Percentiles rank a stretch among this genome's conserved stretches.
Conservation (phyloP, 1,140 invertebrate species). For the Drosophila guanche region DNA sequence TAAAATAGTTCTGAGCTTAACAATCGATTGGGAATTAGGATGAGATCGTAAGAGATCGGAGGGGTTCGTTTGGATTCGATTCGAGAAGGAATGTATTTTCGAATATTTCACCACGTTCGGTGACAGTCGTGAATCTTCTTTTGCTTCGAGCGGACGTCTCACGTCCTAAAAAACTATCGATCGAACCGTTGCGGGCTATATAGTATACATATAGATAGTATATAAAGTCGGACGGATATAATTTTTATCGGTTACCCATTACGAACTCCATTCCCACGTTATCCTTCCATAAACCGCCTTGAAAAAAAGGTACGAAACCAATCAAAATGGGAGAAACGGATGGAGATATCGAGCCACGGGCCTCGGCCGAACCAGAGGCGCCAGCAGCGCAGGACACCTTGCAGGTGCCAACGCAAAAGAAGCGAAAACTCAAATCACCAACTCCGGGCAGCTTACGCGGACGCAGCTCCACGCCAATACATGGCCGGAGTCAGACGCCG, state of each 20-base stretch:
- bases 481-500: slow-evolving; percentile 79
- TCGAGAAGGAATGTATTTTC: slow-evolving; percentile 70
- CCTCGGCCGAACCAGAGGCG: slow-evolving; percentile 72
- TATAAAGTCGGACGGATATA: slow-evolving; percentile 71
- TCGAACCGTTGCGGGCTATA: slow-evolving; percentile 74
- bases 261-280: slow-evolving; percentile 54
- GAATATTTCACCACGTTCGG: slow-evolving; percentile 68
- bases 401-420: slow-evolving; percentile 73
- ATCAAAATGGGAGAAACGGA: slow-evolving; percentile 78
- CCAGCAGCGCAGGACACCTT: slow-evolving; percentile 71
- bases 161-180: slow-evolving; percentile 72
- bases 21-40: slow-evolving; percentile 57
- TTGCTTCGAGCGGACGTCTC: slow-evolving; percentile 78
- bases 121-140: slow-evolving; percentile 77
- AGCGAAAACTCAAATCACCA: slow-evolving; percentile 79
- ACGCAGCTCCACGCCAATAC: slow-evolving; percentile 81
- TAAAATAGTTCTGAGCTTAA: slow-evolving; percentile 58
- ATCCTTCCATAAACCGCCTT: slow-evolving; percentile 54
- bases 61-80: slow-evolving; percentile 28
- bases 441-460: slow-evolving; percentile 79
- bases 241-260: slow-evolving; percentile 60
- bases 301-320: slow-evolving; percentile 32
- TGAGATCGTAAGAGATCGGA: slow-evolving; percentile 16
- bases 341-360: slow-evolving; percentile 70
- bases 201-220: slow-evolving; percentile 39